These are phyloP conservation scores for Allygus modestus DNA, from an alignment of 2,888 invertebrate species.

Conservation along the genomic window DNA sequence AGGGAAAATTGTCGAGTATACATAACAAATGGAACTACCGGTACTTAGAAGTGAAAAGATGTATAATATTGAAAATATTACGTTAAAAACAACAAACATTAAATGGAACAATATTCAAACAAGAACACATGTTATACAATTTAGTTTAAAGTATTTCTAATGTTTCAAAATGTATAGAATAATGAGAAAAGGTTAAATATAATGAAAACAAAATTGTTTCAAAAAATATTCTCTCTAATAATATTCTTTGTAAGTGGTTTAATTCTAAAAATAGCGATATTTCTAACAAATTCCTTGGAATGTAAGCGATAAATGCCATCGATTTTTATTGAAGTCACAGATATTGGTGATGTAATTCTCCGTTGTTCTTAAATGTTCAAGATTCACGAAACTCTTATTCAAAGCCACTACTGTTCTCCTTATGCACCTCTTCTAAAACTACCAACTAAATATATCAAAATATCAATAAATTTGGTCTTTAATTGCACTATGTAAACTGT, in stretches of 20 bases:
- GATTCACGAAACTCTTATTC: neutral
- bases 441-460: neutral
- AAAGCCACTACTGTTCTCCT: neutral
- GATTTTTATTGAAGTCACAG: neutral
- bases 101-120: too few relatives aligned
- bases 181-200: too few relatives aligned
- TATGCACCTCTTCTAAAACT: neutral
- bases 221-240: too few relatives aligned
- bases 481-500: neutral
- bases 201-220: too few relatives aligned
- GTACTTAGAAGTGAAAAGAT: too few relatives aligned
- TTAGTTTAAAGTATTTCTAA: too few relatives aligned
- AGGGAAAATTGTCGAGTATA: too few relatives aligned
- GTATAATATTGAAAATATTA: too few relatives aligned
- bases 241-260: neutral
- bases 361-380: neutral
- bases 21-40: too few relatives aligned
- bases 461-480: neutral
- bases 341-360: neutral
- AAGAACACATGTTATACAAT: too few relatives aligned
- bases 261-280: neutral
- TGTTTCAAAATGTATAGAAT: too few relatives aligned
- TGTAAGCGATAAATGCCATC: conserved; percentile 20
- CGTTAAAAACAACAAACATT: too few relatives aligned
- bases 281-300: neutral